Conservation (phyloP, 2,113 vertebrate species). For the Forbesichthys agassizii region DNA sequence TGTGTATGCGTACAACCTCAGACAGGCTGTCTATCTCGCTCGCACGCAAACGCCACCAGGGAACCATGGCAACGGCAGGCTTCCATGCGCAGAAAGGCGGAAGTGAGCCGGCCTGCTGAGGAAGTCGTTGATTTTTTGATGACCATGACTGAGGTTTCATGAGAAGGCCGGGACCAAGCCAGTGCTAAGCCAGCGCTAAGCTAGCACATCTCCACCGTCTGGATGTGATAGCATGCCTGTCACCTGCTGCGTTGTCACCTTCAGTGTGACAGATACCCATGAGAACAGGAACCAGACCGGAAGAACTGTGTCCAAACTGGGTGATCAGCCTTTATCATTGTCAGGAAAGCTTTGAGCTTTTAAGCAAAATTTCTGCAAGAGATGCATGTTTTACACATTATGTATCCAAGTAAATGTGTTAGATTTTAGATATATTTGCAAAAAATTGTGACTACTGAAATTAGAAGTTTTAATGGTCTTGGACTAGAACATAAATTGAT, state of each 20-base stretch:
- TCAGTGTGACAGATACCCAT: neutral
- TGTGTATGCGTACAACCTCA: constrained; percentile 73
- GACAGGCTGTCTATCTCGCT: constrained; percentile 69
- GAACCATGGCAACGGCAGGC: constrained; percentile 68
- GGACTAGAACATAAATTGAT: too few species aligned
- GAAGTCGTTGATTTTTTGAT: constrained; percentile 85
- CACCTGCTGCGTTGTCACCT: neutral
- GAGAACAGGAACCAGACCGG: neutral
- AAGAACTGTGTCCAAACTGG: neutral
- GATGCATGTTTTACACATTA: too few species aligned
- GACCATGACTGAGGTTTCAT: constrained; percentile 76
- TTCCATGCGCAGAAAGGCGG: constrained; percentile 79
- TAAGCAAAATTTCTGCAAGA: too few species aligned
- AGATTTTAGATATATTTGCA: too few species aligned
- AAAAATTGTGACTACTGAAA: too few species aligned
- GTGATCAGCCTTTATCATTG: too few species aligned
- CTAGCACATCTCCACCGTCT: constrained; percentile 69
- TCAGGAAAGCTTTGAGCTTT: too few species aligned
- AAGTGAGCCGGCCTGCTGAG: constrained; percentile 78
- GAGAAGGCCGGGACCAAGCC: constrained; percentile 65
- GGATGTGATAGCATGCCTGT: neutral
- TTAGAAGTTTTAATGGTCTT: too few species aligned
- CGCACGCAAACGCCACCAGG: constrained; percentile 78
- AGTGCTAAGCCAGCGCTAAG: constrained; percentile 45
- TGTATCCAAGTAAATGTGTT: too few species aligned